Evolutionary conservation across 2,797 vertebrate species (phyloP).

Genomic region (Alca torda): DNA sequence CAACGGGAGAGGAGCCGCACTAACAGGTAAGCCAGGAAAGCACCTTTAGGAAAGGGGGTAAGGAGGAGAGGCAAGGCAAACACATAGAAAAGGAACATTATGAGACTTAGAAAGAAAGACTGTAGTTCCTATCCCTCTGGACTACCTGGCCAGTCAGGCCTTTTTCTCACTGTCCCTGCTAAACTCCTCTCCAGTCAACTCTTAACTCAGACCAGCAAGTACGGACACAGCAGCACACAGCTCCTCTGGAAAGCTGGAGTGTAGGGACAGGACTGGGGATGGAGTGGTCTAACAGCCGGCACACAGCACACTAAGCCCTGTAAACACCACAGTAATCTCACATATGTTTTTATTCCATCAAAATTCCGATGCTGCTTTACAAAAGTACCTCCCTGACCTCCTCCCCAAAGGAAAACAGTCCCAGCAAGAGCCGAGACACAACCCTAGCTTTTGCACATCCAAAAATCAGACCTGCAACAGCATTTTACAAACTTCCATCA

Average conservation of each 20-base stretch:
- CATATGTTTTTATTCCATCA: fast-evolving
- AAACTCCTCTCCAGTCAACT: neutral
- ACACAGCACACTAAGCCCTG: neutral
- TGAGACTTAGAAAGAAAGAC: neutral
- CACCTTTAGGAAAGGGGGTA: neutral
- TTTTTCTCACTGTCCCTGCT: neutral
- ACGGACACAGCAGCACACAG: fast-evolving
- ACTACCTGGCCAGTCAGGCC: neutral
- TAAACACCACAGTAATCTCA: neutral
- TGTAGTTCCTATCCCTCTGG: neutral
- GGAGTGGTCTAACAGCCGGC: fast-evolving
- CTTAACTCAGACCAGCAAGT: fast-evolving
- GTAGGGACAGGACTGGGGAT: neutral
- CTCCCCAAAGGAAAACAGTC: neutral
- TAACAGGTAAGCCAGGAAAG: neutral
- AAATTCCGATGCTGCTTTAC: neutral
- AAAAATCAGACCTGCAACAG: neutral
- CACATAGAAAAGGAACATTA: neutral
- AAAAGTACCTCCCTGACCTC: neutral
- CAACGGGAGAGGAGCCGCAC: neutral
- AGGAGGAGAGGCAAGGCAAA: neutral
- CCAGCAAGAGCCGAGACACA: neutral
- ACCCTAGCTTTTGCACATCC: neutral
- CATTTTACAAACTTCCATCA: neutral
- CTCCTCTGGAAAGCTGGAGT: neutral